phyloP scores from a whole-genome alignment of 2,888 invertebrate genomes.

The Automeris io region DNA sequence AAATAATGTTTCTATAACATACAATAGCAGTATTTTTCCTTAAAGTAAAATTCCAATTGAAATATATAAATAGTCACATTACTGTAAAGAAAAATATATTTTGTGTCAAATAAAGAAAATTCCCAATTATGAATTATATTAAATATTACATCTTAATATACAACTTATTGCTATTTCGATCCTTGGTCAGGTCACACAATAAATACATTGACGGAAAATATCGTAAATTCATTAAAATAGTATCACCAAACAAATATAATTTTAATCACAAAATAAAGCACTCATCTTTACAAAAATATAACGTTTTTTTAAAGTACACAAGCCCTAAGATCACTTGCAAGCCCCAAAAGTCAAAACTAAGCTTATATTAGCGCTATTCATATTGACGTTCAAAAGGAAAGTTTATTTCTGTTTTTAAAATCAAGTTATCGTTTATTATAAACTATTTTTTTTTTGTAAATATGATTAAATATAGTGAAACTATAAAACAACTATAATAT shows the following conservation, averaged over 20 bases:
- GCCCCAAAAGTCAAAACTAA: neutral
- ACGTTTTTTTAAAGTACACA: neutral
- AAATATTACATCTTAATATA: too few species aligned
- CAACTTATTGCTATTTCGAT: conserved; percentile 1
- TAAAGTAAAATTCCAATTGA: too few species aligned
- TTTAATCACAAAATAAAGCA: conserved; percentile 3
- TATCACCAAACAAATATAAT: conserved; percentile 1
- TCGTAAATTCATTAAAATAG: neutral
- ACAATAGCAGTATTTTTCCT: too few species aligned
- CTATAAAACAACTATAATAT: too few species aligned
- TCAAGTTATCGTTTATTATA: too few species aligned
- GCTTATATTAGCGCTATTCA: neutral
- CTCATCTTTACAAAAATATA: neutral
- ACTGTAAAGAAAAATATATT: too few species aligned
- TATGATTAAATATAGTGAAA: too few species aligned
- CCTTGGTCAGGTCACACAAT: neutral
- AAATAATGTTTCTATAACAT: neutral
- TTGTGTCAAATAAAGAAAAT: too few species aligned
- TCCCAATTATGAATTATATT: too few species aligned
- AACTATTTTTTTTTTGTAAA: too few species aligned
- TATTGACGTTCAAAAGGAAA: too few species aligned
- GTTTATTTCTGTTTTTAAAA: too few species aligned
- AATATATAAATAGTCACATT: neutral
- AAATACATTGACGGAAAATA: neutral
- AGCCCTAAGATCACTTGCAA: neutral